These are phyloP conservation scores for Spisula subtruncata DNA, from an alignment of 2,888 invertebrate genomes.

Conservation along the genomic window DNA sequence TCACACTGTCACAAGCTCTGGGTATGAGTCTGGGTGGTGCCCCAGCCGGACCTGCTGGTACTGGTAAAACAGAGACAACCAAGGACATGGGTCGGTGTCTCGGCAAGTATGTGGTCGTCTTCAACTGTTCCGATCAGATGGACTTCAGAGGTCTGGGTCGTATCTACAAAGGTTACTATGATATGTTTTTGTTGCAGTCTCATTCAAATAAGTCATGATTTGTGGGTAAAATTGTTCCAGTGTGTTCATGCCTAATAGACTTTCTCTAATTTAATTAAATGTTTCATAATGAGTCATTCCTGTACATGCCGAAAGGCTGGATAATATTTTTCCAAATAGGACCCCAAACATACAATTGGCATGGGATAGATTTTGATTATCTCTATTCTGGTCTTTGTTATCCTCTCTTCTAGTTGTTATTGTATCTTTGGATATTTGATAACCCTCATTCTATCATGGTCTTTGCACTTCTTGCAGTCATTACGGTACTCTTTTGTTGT, in stretches of 20 bases:
- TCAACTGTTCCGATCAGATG: conserved; percentile 99
- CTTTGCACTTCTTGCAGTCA: too few species aligned
- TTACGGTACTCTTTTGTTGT: too few species aligned
- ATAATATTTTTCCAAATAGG: too few species aligned
- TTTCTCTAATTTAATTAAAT: background rate
- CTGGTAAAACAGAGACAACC: conserved; percentile 98
- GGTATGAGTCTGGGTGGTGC: conserved; percentile 97
- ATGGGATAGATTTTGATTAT: too few species aligned
- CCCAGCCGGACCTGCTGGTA: conserved; percentile 99
- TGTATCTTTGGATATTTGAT: too few species aligned
- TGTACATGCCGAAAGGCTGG: too few species aligned
- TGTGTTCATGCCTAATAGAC: background rate
- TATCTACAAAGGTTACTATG: conserved; percentile 93
- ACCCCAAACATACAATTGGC: too few species aligned
- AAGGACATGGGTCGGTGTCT: conserved; percentile 99
- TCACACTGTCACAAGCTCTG: conserved; percentile 97
- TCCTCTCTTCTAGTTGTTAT: too few species aligned
- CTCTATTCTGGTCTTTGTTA: too few species aligned
- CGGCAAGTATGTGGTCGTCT: conserved; percentile 97
- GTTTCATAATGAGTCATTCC: too few species aligned
- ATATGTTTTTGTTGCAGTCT: background rate
- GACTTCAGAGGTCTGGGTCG: conserved; percentile 98
- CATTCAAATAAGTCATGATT: background rate
- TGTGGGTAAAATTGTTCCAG: background rate
- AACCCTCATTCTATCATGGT: too few species aligned